Conservation (phyloP, 1,140 invertebrate species). For the Trichonephila clavipes region DNA sequence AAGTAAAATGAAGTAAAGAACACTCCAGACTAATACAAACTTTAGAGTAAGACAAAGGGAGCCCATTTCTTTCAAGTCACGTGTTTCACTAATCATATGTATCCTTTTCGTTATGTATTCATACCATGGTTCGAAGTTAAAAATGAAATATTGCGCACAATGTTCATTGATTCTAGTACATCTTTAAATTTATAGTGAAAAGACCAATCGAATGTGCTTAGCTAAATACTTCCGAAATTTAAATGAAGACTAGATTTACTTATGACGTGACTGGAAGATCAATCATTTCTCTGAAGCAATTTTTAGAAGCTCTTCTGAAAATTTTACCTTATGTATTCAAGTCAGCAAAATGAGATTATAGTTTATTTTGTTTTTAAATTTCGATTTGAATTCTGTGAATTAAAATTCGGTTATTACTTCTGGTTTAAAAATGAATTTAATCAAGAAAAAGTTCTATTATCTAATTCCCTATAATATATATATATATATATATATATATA, state of each 20-base stretch:
- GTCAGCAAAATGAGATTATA: background rate
- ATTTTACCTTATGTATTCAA: background rate
- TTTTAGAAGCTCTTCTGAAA: background rate
- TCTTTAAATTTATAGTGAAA: constrained; percentile 25
- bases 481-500: no score
- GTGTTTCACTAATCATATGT: background rate
- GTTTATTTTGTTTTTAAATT: constrained; percentile 1
- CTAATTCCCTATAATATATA: no score
- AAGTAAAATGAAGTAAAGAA: background rate
- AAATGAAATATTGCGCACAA: constrained; percentile 10
- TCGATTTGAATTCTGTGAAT: background rate
- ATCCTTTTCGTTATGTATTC: background rate
- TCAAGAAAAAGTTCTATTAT: background rate
- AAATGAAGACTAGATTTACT: constrained; percentile 34
- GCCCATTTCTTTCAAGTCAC: background rate
- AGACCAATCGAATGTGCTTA: constrained; percentile 16
- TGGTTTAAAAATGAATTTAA: background rate
- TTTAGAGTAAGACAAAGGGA: background rate
- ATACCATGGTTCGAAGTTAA: constrained; percentile 5
- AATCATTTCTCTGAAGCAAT: background rate
- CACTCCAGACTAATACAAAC: background rate
- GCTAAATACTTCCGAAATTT: constrained; percentile 32
- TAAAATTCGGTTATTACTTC: background rate
- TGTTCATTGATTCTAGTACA: constrained; percentile 26
- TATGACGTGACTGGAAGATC: constrained; percentile 13